phyloP scores from a whole-genome alignment of 1,140 invertebrate genomes.

The Calliphora vicina region DNA sequence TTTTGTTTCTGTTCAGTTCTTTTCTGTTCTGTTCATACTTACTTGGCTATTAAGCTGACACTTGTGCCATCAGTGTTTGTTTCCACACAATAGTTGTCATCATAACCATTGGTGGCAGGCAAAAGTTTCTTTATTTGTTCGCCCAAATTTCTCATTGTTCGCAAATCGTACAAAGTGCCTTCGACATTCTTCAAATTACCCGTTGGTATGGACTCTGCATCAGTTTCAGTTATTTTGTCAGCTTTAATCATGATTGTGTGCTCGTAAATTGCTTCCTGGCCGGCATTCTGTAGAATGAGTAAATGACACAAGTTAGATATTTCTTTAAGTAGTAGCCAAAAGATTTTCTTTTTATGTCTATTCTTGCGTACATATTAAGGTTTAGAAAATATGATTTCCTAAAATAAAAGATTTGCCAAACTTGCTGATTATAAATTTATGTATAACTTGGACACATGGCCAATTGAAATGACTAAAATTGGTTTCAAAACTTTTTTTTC shows the following conservation, averaged over 20 bases:
- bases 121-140: conserved; percentile 61
- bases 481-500: too few species aligned
- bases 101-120: conserved; percentile 71
- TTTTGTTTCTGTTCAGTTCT: too few species aligned
- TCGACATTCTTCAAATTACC: conserved; percentile 75
- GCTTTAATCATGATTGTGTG: conserved; percentile 80
- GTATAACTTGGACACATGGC: too few species aligned
- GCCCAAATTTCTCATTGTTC: conserved; percentile 67
- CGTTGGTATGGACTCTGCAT: conserved; percentile 79
- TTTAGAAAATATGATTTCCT: too few species aligned
- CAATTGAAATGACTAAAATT: too few species aligned
- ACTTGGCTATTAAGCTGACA: conserved; percentile 46
- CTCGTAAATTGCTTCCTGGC: conserved; percentile 70
- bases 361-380: too few species aligned
- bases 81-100: conserved; percentile 79
- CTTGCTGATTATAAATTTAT: too few species aligned
- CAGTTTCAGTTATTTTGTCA: conserved; percentile 78
- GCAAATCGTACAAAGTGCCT: conserved; percentile 76
- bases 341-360: too few species aligned
- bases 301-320: too few species aligned
- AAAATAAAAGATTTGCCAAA: too few species aligned
- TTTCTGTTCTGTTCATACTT: conserved; percentile 24
- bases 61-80: conserved; percentile 39
- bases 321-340: too few species aligned
- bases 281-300: conserved; percentile 49